Evolutionary conservation across 2,113 vertebrate genomes (phyloP), one percentile per base, ranked within the genome.

Genomic region (Notarius quadriscutis): DNA sequence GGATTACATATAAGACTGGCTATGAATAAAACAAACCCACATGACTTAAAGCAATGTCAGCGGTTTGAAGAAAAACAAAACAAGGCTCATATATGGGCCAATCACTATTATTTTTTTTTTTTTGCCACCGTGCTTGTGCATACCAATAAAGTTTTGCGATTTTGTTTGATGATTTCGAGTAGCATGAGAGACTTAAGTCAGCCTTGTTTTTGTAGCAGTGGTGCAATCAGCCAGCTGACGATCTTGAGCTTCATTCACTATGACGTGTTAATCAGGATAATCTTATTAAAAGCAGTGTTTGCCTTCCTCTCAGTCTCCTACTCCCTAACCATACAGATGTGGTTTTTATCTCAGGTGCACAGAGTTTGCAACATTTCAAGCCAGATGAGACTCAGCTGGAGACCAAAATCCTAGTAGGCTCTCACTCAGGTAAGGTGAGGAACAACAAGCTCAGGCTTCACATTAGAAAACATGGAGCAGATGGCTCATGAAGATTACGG

Each of bases 231-330:
- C 83, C 86, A 79, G 71, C 30, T 62, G 50, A 74, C 67, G 88
- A 82, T 79, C 90, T 69, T 77, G 84, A 88, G 87, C 65, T 91
- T 86, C 69, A 89, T 89, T 90, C 87, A 75, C 72, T 67, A 84
- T 27, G 81, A 82, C 83, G 63, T 86, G 72, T 87, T 87, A 91
- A 90, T 90, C 88, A 83, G 89, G 60, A 74, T 89, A 91, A 91
- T 92, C 90, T 90, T 58, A 86, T 90, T 89, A 88, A 87, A 87
- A 89, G 77, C 67, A 57, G 77, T 25, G 55, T 78, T 83, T 85
- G 85, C 60, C 75, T 53, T 69, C 85, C 78, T 82, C 25, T 82
- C 58, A 18, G 18, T 41, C 67, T 84, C 81, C n/a, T 81, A 60
- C 81, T 79, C 58, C 60, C 67, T 51, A 65, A 25, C 14, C 81